These are phyloP conservation scores for Eonycteris spelaea DNA, from an alignment of 2,113 vertebrate genomes.

Conservation along the genomic window DNA sequence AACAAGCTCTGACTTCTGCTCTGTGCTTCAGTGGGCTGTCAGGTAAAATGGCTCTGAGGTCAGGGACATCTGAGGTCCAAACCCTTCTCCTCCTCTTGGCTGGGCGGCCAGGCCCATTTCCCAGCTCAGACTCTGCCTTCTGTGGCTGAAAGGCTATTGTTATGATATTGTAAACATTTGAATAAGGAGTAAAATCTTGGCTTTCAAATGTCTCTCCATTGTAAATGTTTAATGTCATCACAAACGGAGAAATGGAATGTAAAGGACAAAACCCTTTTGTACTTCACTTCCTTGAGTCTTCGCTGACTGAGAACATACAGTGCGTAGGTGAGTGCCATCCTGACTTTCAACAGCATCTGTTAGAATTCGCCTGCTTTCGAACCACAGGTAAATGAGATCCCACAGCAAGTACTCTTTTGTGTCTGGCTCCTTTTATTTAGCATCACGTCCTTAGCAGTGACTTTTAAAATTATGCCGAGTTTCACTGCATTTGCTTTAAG, in stretches of 20 bases:
- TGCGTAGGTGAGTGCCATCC: accelerated
- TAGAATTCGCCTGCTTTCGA: background rate
- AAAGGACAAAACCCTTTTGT: background rate
- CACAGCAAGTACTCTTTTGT: background rate
- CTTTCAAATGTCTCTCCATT: background rate
- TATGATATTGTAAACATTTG: background rate
- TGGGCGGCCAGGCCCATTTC: background rate
- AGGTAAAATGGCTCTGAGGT: background rate
- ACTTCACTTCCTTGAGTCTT: background rate
- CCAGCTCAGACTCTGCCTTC: background rate
- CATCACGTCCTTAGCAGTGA: background rate
- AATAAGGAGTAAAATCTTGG: background rate
- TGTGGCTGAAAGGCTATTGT: background rate
- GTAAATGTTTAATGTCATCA: background rate
- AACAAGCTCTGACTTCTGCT: background rate
- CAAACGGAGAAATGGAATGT: background rate
- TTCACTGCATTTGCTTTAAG: background rate
- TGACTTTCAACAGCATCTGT: background rate
- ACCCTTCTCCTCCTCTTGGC: background rate
- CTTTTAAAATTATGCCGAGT: background rate
- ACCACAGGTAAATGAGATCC: background rate
- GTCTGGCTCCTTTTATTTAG: background rate
- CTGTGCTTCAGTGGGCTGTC: background rate
- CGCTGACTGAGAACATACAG: background rate
- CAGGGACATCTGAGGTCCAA: background rate